Evolutionary conservation across 2,888 invertebrate genomes (phyloP).

Genomic region (Campoletis raptor): DNA sequence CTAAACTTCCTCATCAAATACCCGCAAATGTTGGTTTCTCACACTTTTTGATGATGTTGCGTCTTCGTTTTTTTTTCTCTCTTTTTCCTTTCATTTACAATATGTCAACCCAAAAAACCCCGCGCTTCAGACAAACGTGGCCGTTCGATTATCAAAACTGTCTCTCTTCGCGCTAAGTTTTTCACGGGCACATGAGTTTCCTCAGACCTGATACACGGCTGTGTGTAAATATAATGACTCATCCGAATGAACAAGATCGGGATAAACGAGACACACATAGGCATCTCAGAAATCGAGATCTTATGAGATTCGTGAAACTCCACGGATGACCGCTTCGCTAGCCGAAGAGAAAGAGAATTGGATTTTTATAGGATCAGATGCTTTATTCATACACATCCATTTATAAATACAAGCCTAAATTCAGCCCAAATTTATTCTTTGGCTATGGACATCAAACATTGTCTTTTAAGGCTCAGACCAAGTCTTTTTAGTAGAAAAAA

Average conservation of each 20-base stretch:
- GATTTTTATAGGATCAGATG: slow-evolving; percentile 39
- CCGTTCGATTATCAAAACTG: slow-evolving; percentile 80
- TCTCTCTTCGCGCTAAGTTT: slow-evolving; percentile 78
- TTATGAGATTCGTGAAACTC: slow-evolving; percentile 36
- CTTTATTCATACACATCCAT: neutral
- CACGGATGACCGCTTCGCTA: slow-evolving; percentile 37
- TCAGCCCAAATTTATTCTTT: neutral
- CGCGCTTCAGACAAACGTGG: slow-evolving; percentile 63
- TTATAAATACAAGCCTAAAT: neutral
- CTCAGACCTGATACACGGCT: slow-evolving; percentile 49
- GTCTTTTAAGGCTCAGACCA: neutral
- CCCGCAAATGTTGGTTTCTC: neutral
- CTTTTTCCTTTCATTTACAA: neutral
- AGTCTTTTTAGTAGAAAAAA: neutral
- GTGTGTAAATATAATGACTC: slow-evolving; percentile 8
- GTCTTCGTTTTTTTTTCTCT: neutral
- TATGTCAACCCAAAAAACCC: neutral
- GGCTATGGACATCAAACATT: slow-evolving; percentile 14
- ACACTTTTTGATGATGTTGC: neutral
- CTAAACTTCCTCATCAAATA: neutral
- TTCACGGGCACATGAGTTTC: slow-evolving; percentile 78
- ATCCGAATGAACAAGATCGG: slow-evolving; percentile 53
- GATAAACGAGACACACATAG: neutral
- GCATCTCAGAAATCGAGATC: slow-evolving; percentile 44
- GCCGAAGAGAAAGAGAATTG: slow-evolving; percentile 36